Evolutionary conservation across 2,113 vertebrate species (phyloP).

Genomic region (Crotalus viridis): DNA sequence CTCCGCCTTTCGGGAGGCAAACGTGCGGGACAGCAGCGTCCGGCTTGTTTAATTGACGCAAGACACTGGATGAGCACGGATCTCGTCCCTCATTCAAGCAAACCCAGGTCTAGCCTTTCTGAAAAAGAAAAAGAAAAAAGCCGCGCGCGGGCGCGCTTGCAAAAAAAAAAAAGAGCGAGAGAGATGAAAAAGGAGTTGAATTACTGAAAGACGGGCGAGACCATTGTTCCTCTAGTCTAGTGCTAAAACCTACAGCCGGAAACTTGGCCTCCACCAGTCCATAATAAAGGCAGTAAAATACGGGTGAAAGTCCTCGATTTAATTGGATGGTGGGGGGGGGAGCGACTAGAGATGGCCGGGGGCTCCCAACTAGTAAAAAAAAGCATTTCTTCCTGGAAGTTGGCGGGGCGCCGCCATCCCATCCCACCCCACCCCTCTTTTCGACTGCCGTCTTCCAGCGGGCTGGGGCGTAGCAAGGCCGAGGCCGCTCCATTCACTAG

Average conservation of each 20-base stretch:
- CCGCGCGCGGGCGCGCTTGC: too few species aligned
- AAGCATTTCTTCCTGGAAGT: background rate
- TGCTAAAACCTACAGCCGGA: background rate
- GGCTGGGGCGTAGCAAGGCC: background rate
- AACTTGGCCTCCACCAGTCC: background rate
- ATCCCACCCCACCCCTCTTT: background rate
- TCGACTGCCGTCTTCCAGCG: background rate
- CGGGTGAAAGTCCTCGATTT: background rate
- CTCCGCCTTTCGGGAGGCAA: slow-evolving; percentile 42
- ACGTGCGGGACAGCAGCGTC: background rate
- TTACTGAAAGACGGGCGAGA: slow-evolving; percentile 5
- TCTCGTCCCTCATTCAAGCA: slow-evolving; percentile 45
- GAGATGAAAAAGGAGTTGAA: slow-evolving; percentile 22
- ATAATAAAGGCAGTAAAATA: slow-evolving; percentile 9
- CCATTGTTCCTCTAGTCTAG: background rate
- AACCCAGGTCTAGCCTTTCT: slow-evolving; percentile 20
- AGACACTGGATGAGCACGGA: slow-evolving; percentile 20
- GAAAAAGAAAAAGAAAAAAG: background rate
- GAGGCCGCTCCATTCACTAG: background rate
- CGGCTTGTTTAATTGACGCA: slow-evolving; percentile 36
- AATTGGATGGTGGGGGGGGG: background rate
- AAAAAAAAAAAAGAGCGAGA: background rate
- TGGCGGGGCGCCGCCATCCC: background rate
- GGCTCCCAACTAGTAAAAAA: background rate
- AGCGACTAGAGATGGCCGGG: background rate